A percentile compares a stretch with the other conserved stretches of the same genome.
phyloP scores from a whole-genome alignment of 2,113 vertebrate species.

The Okapia johnstoni region DNA sequence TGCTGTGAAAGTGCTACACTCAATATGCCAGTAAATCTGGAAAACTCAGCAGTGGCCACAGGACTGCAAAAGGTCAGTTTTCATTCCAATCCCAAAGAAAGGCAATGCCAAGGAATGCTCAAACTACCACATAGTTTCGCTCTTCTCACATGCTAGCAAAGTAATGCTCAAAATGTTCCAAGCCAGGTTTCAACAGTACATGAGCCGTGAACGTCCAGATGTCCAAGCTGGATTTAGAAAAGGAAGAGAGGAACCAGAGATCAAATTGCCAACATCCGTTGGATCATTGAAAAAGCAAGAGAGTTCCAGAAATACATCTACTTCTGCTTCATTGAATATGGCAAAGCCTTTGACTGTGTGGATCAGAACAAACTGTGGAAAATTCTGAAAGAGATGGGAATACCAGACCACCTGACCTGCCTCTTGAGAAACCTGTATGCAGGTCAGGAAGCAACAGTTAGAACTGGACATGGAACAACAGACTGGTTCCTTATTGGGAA shows the following conservation, averaged over 20 bases:
- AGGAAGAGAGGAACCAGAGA: not conserved
- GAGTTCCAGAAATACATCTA: not conserved
- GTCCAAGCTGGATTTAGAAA: not conserved
- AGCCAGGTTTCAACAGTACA: accelerated
- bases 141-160: not conserved
- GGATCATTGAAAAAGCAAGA: not conserved
- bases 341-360: not conserved
- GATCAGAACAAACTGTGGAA: not conserved
- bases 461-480: not conserved
- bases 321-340: not conserved
- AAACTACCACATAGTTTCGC: not conserved
- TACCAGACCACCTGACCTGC: not conserved
- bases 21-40: not conserved
- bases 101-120: not conserved
- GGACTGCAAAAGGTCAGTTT: not conserved
- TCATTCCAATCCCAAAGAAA: not conserved
- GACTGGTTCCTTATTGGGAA: not conserved
- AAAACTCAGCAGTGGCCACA: not conserved
- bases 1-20: not conserved
- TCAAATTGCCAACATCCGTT: not conserved
- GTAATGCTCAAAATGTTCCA: not conserved
- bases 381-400: not conserved
- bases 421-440: not conserved
- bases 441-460: not conserved
- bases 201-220: accelerated